Evolutionary conservation across 2,888 invertebrate genomes (phyloP).

Genomic region (Mermis nigrescens): DNA sequence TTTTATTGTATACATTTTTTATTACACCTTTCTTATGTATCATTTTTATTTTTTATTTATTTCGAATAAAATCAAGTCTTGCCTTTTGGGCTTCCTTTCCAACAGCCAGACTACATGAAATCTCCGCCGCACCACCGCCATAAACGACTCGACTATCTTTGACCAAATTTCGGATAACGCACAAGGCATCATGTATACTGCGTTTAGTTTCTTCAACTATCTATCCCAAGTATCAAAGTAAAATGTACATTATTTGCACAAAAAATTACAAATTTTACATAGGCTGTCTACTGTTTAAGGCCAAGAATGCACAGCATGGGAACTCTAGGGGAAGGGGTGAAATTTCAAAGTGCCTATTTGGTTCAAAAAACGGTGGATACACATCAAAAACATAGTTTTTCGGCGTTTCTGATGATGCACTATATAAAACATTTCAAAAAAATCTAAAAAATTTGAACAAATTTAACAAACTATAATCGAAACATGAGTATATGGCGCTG

Average conservation of each 20-base stretch:
- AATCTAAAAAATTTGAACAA: too few relatives aligned
- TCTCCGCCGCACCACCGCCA: constrained; percentile 91
- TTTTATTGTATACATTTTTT: too few relatives aligned
- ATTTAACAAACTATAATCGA: too few relatives aligned
- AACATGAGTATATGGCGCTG: too few relatives aligned
- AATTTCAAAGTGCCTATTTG: not conserved
- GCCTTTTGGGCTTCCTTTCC: constrained; percentile 58
- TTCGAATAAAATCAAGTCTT: too few relatives aligned
- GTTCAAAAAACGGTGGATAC: not conserved
- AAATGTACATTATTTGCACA: too few relatives aligned
- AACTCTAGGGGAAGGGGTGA: too few relatives aligned
- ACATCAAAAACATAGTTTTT: not conserved
- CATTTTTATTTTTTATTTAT: not conserved
- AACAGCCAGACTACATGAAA: constrained; percentile 77
- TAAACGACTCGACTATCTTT: constrained; percentile 62
- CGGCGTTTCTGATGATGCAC: too few relatives aligned
- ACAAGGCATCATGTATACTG: constrained; percentile 53
- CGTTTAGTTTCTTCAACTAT: constrained; percentile 56
- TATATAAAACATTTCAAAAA: too few relatives aligned
- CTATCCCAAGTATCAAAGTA: constrained; percentile 31
- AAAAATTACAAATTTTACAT: too few relatives aligned
- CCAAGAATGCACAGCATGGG: too few relatives aligned
- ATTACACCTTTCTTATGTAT: not conserved
- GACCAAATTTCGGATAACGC: constrained; percentile 52
- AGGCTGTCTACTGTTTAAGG: too few relatives aligned